Conservation (phyloP, 2,888 invertebrate genomes). For the Spatulosminthurus flaviceps region DNA sequence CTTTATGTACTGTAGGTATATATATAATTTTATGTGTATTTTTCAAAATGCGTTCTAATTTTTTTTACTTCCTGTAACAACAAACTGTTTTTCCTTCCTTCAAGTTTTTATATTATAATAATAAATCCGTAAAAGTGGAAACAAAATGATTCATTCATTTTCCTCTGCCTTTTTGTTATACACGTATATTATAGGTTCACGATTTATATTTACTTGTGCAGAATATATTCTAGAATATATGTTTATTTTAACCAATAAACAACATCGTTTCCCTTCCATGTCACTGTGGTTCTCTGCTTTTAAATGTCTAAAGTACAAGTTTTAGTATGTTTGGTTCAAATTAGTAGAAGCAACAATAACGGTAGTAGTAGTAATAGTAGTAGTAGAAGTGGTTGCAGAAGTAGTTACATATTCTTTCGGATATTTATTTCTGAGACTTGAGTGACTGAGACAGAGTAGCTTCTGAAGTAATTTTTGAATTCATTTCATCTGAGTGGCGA, state of each 20-base stretch:
- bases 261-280: not conserved
- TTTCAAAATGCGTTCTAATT: not conserved
- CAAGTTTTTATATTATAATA: not conserved
- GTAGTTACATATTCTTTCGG: not conserved
- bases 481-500: not conserved
- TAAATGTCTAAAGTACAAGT: too few relatives aligned
- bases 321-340: too few relatives aligned
- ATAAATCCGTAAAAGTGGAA: not conserved
- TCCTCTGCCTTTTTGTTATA: not conserved
- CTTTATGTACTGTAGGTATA: constrained; percentile 11
- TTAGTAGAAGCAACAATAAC: too few relatives aligned
- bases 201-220: not conserved
- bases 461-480: not conserved
- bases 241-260: not conserved
- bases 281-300: not conserved
- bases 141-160: not conserved
- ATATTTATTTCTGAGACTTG: not conserved
- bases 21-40: constrained; percentile 11
- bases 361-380: too few relatives aligned
- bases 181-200: constrained; percentile 3
- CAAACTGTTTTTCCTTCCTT: not conserved
- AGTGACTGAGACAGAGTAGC: not conserved
- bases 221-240: not conserved
- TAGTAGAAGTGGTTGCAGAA: not conserved
- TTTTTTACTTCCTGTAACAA: not conserved